Evolutionary conservation across 2,797 vertebrate species (phyloP).

Genomic region (Diglossa cyanea): DNA sequence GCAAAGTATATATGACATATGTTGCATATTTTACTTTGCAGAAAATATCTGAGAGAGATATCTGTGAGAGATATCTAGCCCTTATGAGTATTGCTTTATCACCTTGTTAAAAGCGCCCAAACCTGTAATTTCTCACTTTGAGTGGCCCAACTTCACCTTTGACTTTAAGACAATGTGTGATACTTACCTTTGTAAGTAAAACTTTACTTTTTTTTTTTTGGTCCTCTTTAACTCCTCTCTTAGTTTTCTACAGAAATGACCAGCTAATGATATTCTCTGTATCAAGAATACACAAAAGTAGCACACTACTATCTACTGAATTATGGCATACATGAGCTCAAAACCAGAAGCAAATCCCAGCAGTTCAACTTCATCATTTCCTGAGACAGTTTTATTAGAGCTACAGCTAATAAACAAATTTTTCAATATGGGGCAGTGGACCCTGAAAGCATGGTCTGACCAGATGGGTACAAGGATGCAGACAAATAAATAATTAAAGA

Average conservation of each 20-base stretch:
- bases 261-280: background rate
- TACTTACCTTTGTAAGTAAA: background rate
- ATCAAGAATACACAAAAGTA: background rate
- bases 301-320: background rate
- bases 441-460: conserved; percentile 16
- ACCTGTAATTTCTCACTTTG: background rate
- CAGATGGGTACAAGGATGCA: conserved; percentile 53
- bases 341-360: background rate
- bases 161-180: background rate
- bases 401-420: conserved; percentile 30
- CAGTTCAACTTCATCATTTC: background rate
- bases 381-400: conserved; percentile 31
- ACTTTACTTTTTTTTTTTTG: accelerated
- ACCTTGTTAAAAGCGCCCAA: background rate
- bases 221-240: background rate
- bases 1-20: background rate
- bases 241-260: background rate
- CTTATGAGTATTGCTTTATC: background rate
- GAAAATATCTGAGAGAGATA: background rate
- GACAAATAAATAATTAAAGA: conserved; percentile 72
- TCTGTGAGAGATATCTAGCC: background rate
- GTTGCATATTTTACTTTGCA: background rate
- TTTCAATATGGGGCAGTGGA: conserved; percentile 20
- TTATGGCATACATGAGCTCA: background rate
- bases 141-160: background rate